Percentiles rank a stretch among this genome's conserved stretches.
Conservation (phyloP, 2,888 invertebrate species). For the Rhimphoctona megacephalus region DNA sequence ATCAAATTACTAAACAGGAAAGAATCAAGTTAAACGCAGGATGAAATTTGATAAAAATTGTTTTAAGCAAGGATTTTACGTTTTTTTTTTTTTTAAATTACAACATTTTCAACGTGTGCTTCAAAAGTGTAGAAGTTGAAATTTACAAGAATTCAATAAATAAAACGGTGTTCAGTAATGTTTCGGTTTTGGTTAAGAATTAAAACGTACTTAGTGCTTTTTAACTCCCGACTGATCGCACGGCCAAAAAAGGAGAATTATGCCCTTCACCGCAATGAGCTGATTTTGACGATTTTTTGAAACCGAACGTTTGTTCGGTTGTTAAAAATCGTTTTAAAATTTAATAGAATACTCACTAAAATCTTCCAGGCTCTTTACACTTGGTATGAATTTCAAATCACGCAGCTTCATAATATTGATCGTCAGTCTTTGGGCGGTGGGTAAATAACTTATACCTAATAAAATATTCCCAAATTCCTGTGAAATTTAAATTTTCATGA, state of each 20-base stretch:
- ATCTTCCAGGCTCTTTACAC: constrained; percentile 77
- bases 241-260: neutral
- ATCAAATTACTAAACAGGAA: too few relatives aligned
- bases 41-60: neutral
- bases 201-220: too few relatives aligned
- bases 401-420: constrained; percentile 85
- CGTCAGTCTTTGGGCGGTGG: constrained; percentile 85
- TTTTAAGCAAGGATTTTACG: neutral
- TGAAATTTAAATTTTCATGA: constrained; percentile 56
- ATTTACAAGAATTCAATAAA: too few relatives aligned
- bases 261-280: neutral
- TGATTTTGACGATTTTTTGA: neutral
- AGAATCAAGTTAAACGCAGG: too few relatives aligned
- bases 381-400: constrained; percentile 81
- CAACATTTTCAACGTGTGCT: too few relatives aligned
- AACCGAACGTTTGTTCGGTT: neutral
- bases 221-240: too few relatives aligned
- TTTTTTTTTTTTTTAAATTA: neutral
- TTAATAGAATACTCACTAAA: constrained; percentile 81
- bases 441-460: constrained; percentile 85
- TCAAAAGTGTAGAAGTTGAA: too few relatives aligned
- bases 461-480: constrained; percentile 85
- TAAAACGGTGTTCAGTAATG: too few relatives aligned
- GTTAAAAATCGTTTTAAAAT: neutral
- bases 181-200: too few relatives aligned